Evolutionary conservation across 1,140 invertebrate genomes (phyloP), one percentile per base, ranked within the genome.

Genomic region (Octopus bimaculoides): DNA sequence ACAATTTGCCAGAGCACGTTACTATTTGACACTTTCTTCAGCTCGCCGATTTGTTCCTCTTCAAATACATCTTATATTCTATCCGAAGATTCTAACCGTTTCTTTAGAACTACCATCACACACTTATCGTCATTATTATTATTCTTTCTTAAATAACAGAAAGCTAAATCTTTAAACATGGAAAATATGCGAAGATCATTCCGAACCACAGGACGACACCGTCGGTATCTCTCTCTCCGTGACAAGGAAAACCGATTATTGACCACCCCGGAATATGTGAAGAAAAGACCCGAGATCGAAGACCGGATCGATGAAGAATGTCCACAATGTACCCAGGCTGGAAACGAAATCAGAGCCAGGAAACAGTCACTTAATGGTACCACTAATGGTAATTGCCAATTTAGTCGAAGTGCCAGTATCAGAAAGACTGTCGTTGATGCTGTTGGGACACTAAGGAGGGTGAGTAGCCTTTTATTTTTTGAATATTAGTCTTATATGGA

Each of bases 241-340:
- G 66, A 71, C 5, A 71, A 71, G 14, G 66, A 71, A 71, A 71
- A 71, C 14, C 7, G 26, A 5, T 71, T 71, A 71, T 71, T 71
- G 9, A 1, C 66, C 0, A 71, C 66, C 9, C 66, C 66, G 66
- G 56, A 71, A 71, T 71, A 71, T 17, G 14, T 71, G 66, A 71
- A 14, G 66, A 71, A 71, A 71, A 14, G 66, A n/a, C 66, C 66
- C 9, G 66, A 71, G 66, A 71, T 71, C 7, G 66, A 71, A 71
- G 14, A 71, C 1, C 14, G 17, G 14, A 9, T 12, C 17, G 66
- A 71, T 6, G 66, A 71, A 10, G 66, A 71, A 5, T 71, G 66
- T 71, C 17, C 5, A 14, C 66, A 71, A 17, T 71, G 66, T 17
- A 20, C 26, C 26, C 14, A 20, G 56, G 66, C 9, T 71, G 17